Percentiles rank a stretch among this genome's conserved stretches.
These are phyloP conservation scores for Chymomyza caudatula DNA, from an alignment of 2,888 invertebrate species.

Conservation along the genomic window DNA sequence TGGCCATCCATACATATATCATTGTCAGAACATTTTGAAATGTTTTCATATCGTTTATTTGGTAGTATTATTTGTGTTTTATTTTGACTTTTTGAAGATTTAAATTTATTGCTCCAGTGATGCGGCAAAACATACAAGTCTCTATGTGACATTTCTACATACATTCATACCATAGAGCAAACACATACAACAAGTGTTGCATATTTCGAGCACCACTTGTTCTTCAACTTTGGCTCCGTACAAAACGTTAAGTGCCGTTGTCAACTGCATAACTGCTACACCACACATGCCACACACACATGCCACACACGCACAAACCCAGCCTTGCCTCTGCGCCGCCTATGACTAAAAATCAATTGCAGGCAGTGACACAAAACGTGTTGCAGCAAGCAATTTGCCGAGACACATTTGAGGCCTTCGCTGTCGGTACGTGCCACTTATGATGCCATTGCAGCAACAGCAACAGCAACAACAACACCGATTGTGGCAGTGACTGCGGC, in stretches of 20 bases:
- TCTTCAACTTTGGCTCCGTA: background rate
- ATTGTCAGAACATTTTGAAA: constrained; percentile 45
- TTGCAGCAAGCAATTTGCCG: constrained; percentile 57
- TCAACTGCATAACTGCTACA: constrained; percentile 1
- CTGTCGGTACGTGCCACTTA: constrained; percentile 58
- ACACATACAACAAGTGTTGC: constrained; percentile 10
- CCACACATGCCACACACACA: background rate
- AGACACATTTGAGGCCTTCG: constrained; percentile 56
- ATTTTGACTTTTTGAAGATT: constrained; percentile 38
- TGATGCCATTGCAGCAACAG: constrained; percentile 30
- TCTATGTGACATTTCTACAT: background rate
- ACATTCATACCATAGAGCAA: no score
- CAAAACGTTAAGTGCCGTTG: background rate
- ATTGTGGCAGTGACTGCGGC: constrained; percentile 24
- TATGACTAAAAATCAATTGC: constrained; percentile 58
- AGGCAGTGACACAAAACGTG: constrained; percentile 53
- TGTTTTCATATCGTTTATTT: constrained; percentile 46
- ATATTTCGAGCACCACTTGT: constrained; percentile 7
- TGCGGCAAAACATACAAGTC: constrained; percentile 45
- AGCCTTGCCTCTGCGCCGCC: background rate
- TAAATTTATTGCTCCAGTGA: constrained; percentile 68
- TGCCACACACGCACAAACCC: no score
- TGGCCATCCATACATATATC: constrained; percentile 39
- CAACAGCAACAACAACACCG: constrained; percentile 19
- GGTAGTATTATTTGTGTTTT: background rate